A percentile compares a stretch with the other conserved stretches of the same genome.
Conservation (phyloP, 2,113 vertebrate genomes). For the Myodes glareolus region DNA sequence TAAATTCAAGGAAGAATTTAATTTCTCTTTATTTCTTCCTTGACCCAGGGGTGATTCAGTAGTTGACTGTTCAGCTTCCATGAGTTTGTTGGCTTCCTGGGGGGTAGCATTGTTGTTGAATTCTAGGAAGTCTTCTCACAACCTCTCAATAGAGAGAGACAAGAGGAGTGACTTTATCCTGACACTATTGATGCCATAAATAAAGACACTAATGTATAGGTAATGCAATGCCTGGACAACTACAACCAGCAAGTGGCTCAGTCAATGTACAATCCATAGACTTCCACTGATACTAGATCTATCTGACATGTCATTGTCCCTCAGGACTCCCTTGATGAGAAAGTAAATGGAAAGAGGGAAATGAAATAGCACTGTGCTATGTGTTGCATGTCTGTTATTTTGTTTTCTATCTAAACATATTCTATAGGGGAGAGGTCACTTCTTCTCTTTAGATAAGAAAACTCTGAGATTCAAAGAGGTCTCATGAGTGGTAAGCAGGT, state of each 20-base stretch:
- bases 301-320: background rate
- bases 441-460: background rate
- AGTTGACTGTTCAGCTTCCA: too few species aligned
- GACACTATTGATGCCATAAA: background rate
- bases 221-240: background rate
- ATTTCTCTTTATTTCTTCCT: too few species aligned
- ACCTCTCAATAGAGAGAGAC: background rate
- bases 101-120: too few species aligned
- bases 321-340: background rate
- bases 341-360: rapidly evolving
- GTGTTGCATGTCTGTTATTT: too few species aligned
- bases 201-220: background rate
- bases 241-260: background rate
- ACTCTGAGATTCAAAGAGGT: background rate
- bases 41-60: too few species aligned
- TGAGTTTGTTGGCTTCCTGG: too few species aligned
- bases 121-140: background rate
- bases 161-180: background rate
- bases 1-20: too few species aligned
- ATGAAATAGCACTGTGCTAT: background rate
- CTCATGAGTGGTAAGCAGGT: background rate
- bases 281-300: background rate
- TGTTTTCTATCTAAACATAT: background rate
- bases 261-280: rapidly evolving
- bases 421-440: background rate